Base-by-base conservation (phyloP, 92 coral and sea anemone genomes). In the Porites lobata region DNA sequence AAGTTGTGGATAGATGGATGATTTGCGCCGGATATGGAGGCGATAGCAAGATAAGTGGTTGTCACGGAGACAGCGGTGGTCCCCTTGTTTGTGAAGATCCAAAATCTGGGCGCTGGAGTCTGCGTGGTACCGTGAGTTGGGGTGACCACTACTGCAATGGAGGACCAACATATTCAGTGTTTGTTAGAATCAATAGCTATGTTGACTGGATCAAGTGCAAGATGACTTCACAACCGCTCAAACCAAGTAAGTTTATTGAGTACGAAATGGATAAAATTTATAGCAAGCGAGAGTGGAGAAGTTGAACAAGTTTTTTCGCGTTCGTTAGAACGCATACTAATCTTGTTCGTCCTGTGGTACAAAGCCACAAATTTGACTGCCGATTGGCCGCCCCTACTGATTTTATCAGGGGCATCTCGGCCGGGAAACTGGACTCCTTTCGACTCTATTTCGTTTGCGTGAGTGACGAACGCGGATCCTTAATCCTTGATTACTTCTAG, bases 51-150 rank as follows among this genome's bases (percentile, higher is more conserved):
- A 53, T 91, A 18, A 91, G 94, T 53, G 98, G 98, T 53, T 95
- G 98, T 63, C 92, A 90, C 77, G 93, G 98, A 21, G 98, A 95
- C 62, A 95, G 98, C 50, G 98, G 98, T 10, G 98, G 98, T 5
- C 98, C 98, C 6, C 78, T 95, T 65, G 98, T 93, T 8, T 95
- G 98, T 52, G 91, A 85, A 71, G 84, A 86, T 52, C 69, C 38
- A 50, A 71, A 53, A 4, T 86, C 86, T 4, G 92, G 92, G 18
- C 86, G 84, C 43, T 95, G 98, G 98, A 91, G 90, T 19, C 87
- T 95, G 50, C 90, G 95, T 18, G 98, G 98, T 21, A 88, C 92
- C 1, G 98, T 95, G 4, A 95, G 98, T 65, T 95, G 98, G 98
- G 98, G 98, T 6, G 98, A 95, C 76, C 85, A 93, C 71, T 69